A percentile compares a stretch with the other conserved stretches of the same genome.
phyloP scores from a whole-genome alignment of 2,888 invertebrate species.

The Sminthurinus aureus region DNA sequence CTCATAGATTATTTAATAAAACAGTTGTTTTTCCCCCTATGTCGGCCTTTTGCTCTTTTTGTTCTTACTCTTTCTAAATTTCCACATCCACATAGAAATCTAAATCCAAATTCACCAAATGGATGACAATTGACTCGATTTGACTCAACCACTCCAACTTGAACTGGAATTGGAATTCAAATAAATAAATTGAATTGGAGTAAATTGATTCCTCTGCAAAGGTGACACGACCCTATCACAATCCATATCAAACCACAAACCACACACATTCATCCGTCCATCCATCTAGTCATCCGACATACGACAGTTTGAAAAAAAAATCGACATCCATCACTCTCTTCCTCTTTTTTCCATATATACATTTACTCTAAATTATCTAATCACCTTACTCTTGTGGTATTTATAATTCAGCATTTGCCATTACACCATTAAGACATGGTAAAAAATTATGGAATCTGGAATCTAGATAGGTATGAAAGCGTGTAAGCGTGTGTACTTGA shows the following conservation, averaged over 20 bases:
- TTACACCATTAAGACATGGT: no score
- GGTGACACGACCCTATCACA: conserved; percentile 17
- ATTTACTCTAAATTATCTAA: no score
- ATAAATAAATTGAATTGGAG: conserved; percentile 9
- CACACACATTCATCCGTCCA: not conserved
- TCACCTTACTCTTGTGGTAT: no score
- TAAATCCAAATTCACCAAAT: no score
- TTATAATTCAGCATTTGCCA: no score
- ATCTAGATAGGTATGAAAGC: no score
- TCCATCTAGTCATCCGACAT: not conserved
- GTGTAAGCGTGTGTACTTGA: no score
- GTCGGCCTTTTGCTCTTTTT: not conserved
- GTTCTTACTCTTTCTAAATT: not conserved
- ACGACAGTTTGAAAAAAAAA: not conserved
- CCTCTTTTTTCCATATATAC: not conserved
- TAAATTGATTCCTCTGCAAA: conserved; percentile 18
- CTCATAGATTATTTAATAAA: conserved; percentile 29
- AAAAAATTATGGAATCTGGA: no score
- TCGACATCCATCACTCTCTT: not conserved
- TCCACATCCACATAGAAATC: not conserved
- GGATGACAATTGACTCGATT: no score
- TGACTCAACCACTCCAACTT: no score
- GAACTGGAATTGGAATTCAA: not conserved
- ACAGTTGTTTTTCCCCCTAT: conserved; percentile 24
- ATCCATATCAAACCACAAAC: not conserved